Evolutionary conservation across 2,888 invertebrate genomes (phyloP).

Genomic region (Eilema griseolum): DNA sequence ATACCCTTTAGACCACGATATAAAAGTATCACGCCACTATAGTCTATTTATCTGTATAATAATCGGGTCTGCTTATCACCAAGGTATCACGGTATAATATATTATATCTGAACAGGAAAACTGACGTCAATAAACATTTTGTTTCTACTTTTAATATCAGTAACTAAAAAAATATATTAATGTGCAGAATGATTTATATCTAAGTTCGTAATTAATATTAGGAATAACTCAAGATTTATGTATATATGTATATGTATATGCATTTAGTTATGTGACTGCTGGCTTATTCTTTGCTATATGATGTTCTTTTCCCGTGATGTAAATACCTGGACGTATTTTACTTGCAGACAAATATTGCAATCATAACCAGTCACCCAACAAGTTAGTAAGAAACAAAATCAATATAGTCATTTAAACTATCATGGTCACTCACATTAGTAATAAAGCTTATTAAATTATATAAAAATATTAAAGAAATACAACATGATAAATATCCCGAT

Average conservation of each 20-base stretch:
- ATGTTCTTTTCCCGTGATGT: neutral
- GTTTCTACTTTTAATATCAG: slow-evolving; percentile 1
- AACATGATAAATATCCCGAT: too few relatives aligned
- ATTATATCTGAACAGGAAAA: slow-evolving; percentile 5
- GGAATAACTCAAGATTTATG: neutral
- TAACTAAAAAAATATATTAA: neutral
- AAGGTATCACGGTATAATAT: neutral
- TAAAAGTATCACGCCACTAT: slow-evolving; percentile 4
- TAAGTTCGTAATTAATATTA: neutral
- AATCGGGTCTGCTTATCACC: slow-evolving; percentile 1
- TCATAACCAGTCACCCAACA: neutral
- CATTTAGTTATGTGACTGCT: too few relatives aligned
- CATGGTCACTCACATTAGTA: too few relatives aligned
- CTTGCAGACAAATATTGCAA: neutral
- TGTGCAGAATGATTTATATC: neutral
- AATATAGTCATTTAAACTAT: too few relatives aligned
- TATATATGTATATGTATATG: neutral
- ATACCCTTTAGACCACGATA: neutral
- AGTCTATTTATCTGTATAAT: neutral
- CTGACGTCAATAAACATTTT: neutral
- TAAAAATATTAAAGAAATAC: too few relatives aligned
- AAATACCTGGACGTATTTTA: neutral
- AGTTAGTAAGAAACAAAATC: too few relatives aligned
- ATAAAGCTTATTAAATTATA: too few relatives aligned
- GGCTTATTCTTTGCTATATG: neutral